Percentiles rank a stretch among this genome's conserved stretches.
Conservation (phyloP, 2,888 invertebrate species). For the Ryuthela nishihirai region DNA sequence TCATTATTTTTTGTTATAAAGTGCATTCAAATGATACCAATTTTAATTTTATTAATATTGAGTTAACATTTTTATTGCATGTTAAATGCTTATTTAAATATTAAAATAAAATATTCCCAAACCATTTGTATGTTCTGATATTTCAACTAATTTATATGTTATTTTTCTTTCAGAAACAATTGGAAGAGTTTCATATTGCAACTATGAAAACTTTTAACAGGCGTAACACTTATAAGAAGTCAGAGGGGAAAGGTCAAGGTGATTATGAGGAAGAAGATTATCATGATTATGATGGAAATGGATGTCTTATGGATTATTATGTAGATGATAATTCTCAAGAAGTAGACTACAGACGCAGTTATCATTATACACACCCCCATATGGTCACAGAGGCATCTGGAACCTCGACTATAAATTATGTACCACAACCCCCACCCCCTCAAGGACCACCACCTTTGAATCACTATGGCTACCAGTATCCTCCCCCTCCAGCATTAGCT, state of each 20-base stretch:
- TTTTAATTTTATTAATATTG: too few species aligned
- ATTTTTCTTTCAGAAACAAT: constrained; percentile 24
- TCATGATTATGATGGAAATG: constrained; percentile 34
- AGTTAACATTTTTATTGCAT: too few species aligned
- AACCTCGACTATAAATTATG: constrained; percentile 22
- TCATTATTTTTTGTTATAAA: too few species aligned
- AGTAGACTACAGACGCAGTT: neutral
- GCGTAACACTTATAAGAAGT: constrained; percentile 6
- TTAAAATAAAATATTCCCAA: too few species aligned
- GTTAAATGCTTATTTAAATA: constrained; percentile 46
- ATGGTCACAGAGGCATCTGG: neutral
- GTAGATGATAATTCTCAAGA: constrained; percentile 27
- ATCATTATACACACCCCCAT: neutral
- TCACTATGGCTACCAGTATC: constrained; percentile 32
- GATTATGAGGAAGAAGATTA: constrained; percentile 37
- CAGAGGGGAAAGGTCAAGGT: constrained; percentile 29
- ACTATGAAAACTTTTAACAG: constrained; percentile 1
- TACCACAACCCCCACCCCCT: constrained; percentile 16
- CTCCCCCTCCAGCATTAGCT: constrained; percentile 12
- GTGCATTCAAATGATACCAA: too few species aligned
- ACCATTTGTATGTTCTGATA: too few species aligned
- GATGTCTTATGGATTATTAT: constrained; percentile 23
- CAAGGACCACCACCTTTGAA: constrained; percentile 23
- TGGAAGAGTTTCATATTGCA: constrained; percentile 36
- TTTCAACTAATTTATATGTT: constrained; percentile 3